A percentile compares a stretch with the other conserved stretches of the same genome.
These are phyloP conservation scores for Rhogogaster chlorosoma DNA, from an alignment of 2,888 invertebrate species.

Conservation along the genomic window DNA sequence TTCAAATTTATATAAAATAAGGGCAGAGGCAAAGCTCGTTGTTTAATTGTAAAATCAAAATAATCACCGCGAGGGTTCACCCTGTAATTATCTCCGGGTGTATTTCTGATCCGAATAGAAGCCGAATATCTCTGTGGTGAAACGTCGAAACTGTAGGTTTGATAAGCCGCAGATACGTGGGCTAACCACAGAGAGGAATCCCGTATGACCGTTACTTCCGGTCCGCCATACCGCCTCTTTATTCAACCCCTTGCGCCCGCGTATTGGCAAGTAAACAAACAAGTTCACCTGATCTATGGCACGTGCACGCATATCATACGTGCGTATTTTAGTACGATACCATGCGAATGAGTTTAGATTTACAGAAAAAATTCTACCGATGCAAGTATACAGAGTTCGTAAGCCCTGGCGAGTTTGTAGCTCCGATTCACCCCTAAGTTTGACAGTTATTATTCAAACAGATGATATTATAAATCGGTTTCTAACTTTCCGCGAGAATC, in stretches of 20 bases:
- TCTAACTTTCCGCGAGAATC: background rate
- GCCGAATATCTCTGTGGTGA: background rate
- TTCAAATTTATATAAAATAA: too few relatives aligned
- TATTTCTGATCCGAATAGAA: background rate
- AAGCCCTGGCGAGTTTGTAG: background rate
- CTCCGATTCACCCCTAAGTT: background rate
- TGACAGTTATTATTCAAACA: background rate
- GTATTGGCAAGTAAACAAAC: slow-evolving; percentile 29
- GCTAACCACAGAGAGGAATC: background rate
- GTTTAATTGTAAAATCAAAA: background rate
- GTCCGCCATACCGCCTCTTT: slow-evolving; percentile 11
- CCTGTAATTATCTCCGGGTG: too few relatives aligned
- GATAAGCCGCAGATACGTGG: background rate
- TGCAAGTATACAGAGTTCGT: too few relatives aligned
- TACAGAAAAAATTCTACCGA: background rate
- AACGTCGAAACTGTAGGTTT: background rate
- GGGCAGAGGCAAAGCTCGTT: too few relatives aligned
- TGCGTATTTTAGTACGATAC: background rate
- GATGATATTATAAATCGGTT: background rate
- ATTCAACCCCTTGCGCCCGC: slow-evolving; percentile 31
- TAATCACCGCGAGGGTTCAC: background rate
- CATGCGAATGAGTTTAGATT: background rate
- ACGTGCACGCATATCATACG: slow-evolving; percentile 14
- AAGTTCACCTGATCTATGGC: slow-evolving; percentile 15
- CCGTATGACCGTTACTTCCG: slow-evolving; percentile 12